A percentile compares a stretch with the other conserved stretches of the same genome.
Evolutionary conservation across 1,140 invertebrate species (phyloP).

Genomic region (Copidosoma floridanum): DNA sequence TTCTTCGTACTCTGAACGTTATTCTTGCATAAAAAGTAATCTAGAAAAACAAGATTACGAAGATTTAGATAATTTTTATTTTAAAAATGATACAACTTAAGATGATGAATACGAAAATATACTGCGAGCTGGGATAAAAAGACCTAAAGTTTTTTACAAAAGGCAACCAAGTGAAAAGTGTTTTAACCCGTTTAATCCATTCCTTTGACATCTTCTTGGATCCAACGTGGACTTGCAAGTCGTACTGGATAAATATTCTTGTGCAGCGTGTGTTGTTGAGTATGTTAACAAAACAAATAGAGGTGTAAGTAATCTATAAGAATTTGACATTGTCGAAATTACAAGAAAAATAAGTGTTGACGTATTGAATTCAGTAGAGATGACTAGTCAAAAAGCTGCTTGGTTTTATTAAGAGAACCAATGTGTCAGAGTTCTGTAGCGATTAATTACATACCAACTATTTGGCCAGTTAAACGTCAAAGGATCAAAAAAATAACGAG

Average conservation of each 20-base stretch:
- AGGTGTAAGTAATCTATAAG: conserved; percentile 44
- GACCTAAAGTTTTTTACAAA: conserved; percentile 33
- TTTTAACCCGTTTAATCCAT: conserved; percentile 42
- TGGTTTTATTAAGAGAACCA: too few species aligned
- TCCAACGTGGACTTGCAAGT: conserved; percentile 49
- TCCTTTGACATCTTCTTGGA: conserved; percentile 31
- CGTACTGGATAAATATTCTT: conserved; percentile 47
- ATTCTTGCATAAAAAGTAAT: conserved; percentile 24
- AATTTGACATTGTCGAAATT: too few species aligned
- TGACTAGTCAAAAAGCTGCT: too few species aligned
- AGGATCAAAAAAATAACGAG: conserved; percentile 32
- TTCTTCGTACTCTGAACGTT: conserved; percentile 22
- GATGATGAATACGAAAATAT: conserved; percentile 36
- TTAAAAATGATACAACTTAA: conserved; percentile 27
- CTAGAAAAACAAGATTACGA: conserved; percentile 30
- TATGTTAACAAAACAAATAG: conserved; percentile 46
- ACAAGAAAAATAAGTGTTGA: too few species aligned
- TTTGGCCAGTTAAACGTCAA: conserved; percentile 44
- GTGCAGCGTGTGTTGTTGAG: conserved; percentile 44
- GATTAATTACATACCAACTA: conserved; percentile 40
- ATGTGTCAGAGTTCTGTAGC: conserved; percentile 31
- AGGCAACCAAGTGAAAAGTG: conserved; percentile 35
- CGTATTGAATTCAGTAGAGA: too few species aligned
- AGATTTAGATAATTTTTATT: conserved; percentile 28
- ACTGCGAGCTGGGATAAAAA: conserved; percentile 32